Evolutionary conservation across 2,113 vertebrate species (phyloP), one percentile per base, ranked within the genome.

Genomic region (Dasyurus viverrinus): DNA sequence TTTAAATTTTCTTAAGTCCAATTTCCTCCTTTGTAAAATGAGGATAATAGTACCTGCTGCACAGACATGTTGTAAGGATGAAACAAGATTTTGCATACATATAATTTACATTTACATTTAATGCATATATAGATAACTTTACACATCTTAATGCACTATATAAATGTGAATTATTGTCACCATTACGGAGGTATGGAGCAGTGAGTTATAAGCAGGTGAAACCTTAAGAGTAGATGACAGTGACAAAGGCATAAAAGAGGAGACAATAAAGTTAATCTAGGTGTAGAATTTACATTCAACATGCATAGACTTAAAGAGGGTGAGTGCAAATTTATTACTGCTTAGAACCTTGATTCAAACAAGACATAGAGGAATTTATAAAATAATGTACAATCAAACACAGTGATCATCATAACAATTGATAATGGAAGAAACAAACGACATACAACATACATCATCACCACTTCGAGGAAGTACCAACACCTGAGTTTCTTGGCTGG

Each of bases 1-100:
- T 90, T 95, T 60, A 93, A 90, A 16, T 47, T 48, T 90, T 92
- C 42, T 53, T 52, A 95, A n/a, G 27, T 26, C 92, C 48, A 47
- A 48, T 53, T 92, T 89, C 2, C 5, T 27, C 60, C 46, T 91
- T 68, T 22, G 16, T 24, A 36, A 19, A 55, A 92, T 93, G 46
- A 47, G 90, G 22, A 47, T 94, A 92, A 94, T 1, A 25, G 0
- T 52, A 53, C 52, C 36, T 94, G 27, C 0, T 25, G 48, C 30
- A 76, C 9, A 60, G 54, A 10, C 2, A 1, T 91, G 95, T 94
- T 60, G 36, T 89, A 47, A 94, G n/a, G 14, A 53, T 95, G 54
- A 93, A 54, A 53, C 92, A 36, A 76, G 60, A 76, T n/a, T n/a
- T 76, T 6, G 19, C 5, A 76, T n/a, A 11, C 12, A n/a, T 76